Percentiles rank a stretch among this genome's conserved stretches.
Evolutionary conservation across 37 sponge, comb jelly and placozoan species (phyloP).

Genomic region (Dysidea cf. avara): DNA sequence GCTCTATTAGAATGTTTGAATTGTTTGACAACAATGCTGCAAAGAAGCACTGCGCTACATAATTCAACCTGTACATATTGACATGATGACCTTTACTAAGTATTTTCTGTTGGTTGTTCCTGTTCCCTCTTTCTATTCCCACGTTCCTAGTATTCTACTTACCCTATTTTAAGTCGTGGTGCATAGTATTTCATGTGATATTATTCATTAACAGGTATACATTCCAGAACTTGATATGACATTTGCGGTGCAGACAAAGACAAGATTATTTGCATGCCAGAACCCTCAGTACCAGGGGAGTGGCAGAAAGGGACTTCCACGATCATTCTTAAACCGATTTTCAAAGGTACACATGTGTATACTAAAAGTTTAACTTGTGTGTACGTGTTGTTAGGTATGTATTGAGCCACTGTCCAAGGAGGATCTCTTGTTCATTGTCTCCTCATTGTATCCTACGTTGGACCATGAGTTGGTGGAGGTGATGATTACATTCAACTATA

Average conservation of each 20-base stretch:
- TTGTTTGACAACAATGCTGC: too few species aligned
- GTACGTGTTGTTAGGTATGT: slow-evolving; percentile 75
- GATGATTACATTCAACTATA: slow-evolving; percentile 80
- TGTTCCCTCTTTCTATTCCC: neutral
- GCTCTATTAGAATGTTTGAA: too few species aligned
- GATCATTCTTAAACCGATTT: slow-evolving; percentile 94
- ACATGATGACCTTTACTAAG: too few species aligned
- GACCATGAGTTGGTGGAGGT: slow-evolving; percentile 20
- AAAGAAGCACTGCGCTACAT: too few species aligned
- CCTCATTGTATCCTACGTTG: slow-evolving; percentile 57
- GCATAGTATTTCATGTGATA: neutral
- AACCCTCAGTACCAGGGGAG: slow-evolving; percentile 95
- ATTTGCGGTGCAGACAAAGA: slow-evolving; percentile 66
- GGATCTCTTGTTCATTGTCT: slow-evolving; percentile 73
- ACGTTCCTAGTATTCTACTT: neutral
- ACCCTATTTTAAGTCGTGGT: neutral
- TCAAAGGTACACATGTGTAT: slow-evolving; percentile 58
- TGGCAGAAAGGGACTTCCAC: slow-evolving; percentile 93
- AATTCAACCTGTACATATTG: too few species aligned
- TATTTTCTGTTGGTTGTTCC: neutral
- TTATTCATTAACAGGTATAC: slow-evolving; percentile 51
- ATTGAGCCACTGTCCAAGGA: slow-evolving; percentile 61
- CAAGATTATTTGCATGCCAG: slow-evolving; percentile 95
- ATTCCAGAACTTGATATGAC: slow-evolving; percentile 85
- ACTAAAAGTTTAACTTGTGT: too few species aligned